Percentiles rank a stretch among this genome's conserved stretches.
phyloP scores from a whole-genome alignment of 2,113 vertebrate species.

The Alectura lathami region DNA sequence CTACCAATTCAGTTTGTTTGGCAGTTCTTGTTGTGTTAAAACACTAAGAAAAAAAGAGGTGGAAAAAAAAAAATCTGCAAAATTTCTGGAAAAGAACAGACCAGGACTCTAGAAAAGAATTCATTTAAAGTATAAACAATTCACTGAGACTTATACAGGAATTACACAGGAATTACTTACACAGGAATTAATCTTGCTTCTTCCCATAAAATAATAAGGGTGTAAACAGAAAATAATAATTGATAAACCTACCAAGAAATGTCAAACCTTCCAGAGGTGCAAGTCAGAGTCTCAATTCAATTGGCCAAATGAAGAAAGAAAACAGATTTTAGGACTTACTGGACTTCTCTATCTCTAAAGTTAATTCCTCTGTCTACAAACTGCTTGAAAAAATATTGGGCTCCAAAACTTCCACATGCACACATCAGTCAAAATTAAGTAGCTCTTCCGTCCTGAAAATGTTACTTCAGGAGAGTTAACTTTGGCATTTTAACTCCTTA shows the following conservation, averaged over 20 bases:
- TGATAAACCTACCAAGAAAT: neutral
- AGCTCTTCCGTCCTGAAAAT: neutral
- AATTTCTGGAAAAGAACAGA: neutral
- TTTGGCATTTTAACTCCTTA: neutral
- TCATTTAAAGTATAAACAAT: neutral
- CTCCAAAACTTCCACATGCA: neutral
- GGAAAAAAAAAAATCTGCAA: neutral
- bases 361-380: neutral
- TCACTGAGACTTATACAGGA: neutral
- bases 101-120: slow-evolving; percentile 37
- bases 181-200: neutral
- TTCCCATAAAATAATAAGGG: neutral
- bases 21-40: slow-evolving; percentile 17
- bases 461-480: neutral
- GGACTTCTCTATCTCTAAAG: neutral
- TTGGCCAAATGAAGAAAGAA: neutral
- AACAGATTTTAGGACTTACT: neutral
- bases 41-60: neutral
- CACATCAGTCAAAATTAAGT: neutral
- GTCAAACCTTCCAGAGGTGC: neutral
- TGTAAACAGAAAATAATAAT: neutral
- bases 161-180: neutral
- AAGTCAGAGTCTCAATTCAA: neutral
- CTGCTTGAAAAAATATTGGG: neutral
- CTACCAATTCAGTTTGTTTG: neutral